phyloP scores from a whole-genome alignment of 2,113 vertebrate genomes.

The Edolisoma coerulescens region DNA sequence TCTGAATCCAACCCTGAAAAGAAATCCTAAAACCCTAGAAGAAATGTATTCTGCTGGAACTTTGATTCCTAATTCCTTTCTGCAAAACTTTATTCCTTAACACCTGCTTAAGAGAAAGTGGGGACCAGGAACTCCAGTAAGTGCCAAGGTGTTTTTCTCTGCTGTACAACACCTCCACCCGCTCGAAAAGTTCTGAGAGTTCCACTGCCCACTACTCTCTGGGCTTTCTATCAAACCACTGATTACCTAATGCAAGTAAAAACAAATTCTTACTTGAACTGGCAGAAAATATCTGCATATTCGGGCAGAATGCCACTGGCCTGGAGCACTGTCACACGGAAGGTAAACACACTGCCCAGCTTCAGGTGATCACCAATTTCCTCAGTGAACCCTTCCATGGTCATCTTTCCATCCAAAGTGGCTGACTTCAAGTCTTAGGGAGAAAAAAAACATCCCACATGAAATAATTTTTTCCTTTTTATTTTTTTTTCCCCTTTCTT shows the following conservation, averaged over 20 bases:
- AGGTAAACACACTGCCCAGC: conserved; percentile 92
- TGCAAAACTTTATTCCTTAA: background rate
- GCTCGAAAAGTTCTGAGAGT: background rate
- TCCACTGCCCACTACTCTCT: background rate
- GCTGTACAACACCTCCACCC: background rate
- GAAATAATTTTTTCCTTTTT: background rate
- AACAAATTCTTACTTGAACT: conserved; percentile 91
- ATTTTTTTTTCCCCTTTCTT: background rate
- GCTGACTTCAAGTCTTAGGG: conserved; percentile 85
- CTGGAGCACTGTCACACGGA: conserved; percentile 95
- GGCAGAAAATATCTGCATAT: conserved; percentile 97
- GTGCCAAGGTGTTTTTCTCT: background rate
- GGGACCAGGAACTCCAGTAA: background rate
- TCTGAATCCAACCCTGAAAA: background rate
- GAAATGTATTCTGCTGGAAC: background rate
- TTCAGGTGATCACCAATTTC: conserved; percentile 85
- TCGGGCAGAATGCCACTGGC: conserved; percentile 89
- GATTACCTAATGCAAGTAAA: background rate
- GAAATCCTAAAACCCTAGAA: background rate
- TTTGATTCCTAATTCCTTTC: background rate
- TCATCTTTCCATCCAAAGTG: conserved; percentile 85
- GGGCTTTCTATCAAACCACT: background rate
- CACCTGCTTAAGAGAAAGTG: background rate
- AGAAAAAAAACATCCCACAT: background rate
- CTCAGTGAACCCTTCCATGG: conserved; percentile 79